Base-by-base conservation (phyloP, 2,888 invertebrate species). In the Druceiella hillmani region DNA sequence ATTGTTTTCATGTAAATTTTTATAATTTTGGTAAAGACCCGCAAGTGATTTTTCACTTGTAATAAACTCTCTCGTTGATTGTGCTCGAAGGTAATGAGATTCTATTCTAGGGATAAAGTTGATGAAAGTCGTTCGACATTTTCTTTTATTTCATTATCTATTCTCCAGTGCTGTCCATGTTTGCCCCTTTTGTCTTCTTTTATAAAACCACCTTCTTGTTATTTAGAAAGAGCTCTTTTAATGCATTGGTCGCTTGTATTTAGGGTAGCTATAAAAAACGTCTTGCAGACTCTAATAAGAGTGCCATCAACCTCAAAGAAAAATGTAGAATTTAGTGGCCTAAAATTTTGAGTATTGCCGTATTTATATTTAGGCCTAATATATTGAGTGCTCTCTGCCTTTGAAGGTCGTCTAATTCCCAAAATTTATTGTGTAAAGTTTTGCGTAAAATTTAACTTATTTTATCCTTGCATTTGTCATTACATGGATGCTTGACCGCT, bases 361-460 rank as follows among this genome's bases (percentile, higher is more conserved):
- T 41, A 44, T 33, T 38, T 33, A 28, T 41, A 44, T 40, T 44
- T 45, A 20, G 43, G 43, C 36, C 41, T 38, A 26, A 44, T 44
- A 17, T 9, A 9, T 17, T 33, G 4, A 15, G 39, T 35, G 33
- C 36, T 33, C 35, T 38, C 38, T n/a, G n/a, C n/a, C n/a, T n/a
- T n/a, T n/a, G n/a, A n/a, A n/a, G n/a, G n/a, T n/a, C n/a, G n/a
- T n/a, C n/a, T n/a, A n/a, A n/a, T n/a, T n/a, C n/a, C n/a, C 17
- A 45, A 36, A 45, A 38, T 26, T 20, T 17, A 14, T 32, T 32
- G 17, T 32, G 32, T 10, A 38, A 32, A 38, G 13, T 12, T 37
- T 15, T 32, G 32, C 37, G 37, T 37, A 16, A 16, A 16, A 13
- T 15, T 37, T 31, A 29, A 24, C n/a, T n/a, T n/a, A n/a, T n/a